phyloP scores from a whole-genome alignment of 92 coral and sea anemone species.

The Montipora capitata region DNA sequence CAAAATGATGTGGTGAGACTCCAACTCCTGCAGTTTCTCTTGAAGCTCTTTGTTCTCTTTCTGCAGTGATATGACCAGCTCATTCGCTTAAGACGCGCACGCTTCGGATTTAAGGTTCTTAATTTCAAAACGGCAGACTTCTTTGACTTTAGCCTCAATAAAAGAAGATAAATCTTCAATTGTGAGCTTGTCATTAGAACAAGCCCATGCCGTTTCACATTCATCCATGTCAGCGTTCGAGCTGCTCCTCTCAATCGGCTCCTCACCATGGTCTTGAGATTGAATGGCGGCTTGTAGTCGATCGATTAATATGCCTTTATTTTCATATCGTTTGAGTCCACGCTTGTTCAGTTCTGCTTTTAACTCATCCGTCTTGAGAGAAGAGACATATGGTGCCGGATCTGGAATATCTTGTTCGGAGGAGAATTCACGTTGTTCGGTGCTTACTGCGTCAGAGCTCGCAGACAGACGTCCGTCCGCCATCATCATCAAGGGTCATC shows the following conservation, averaged over 20 bases:
- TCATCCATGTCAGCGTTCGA: slow-evolving; percentile 16
- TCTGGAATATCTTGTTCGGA: slow-evolving; percentile 28
- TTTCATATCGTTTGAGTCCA: slow-evolving; percentile 34
- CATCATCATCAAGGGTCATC: slow-evolving; percentile 21
- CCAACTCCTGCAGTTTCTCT: slow-evolving; percentile 38
- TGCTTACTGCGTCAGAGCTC: slow-evolving; percentile 36
- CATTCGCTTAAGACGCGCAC: not conserved
- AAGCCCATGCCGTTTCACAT: slow-evolving; percentile 12
- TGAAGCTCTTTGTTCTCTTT: slow-evolving; percentile 47
- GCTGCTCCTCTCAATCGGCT: slow-evolving; percentile 41
- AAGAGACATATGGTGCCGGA: slow-evolving; percentile 25
- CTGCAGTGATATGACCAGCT: slow-evolving; percentile 36
- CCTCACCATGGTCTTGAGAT: slow-evolving; percentile 25
- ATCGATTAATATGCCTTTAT: slow-evolving; percentile 33
- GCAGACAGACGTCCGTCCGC: slow-evolving; percentile 37
- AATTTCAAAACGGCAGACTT: slow-evolving; percentile 27
- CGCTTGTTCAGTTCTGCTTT: slow-evolving; percentile 41
- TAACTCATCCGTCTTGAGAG: slow-evolving; percentile 36
- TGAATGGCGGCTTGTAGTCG: slow-evolving; percentile 35
- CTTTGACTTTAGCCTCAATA: slow-evolving; percentile 20
- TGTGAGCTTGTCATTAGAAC: slow-evolving; percentile 26
- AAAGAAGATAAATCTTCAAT: slow-evolving; percentile 11
- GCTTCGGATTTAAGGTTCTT: slow-evolving; percentile 16
- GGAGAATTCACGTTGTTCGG: slow-evolving; percentile 29
- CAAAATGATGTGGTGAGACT: slow-evolving; percentile 32